A percentile compares a stretch with the other conserved stretches of the same genome.
These are phyloP conservation scores for Corydoras maculifer DNA, from an alignment of 2,113 vertebrate genomes.

Conservation along the genomic window DNA sequence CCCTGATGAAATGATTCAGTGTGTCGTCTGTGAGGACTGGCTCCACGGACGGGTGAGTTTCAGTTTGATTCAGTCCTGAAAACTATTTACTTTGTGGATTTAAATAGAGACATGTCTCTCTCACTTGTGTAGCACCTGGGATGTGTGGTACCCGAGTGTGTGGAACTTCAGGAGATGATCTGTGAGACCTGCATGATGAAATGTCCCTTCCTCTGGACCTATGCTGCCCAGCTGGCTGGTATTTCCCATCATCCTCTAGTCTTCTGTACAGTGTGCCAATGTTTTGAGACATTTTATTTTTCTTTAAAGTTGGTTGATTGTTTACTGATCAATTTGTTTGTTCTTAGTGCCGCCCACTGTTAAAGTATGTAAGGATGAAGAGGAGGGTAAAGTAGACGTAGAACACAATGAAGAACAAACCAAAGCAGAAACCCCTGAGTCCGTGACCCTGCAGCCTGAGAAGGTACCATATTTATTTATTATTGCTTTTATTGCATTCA, in stretches of 20 bases:
- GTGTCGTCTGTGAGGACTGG: constrained; percentile 96
- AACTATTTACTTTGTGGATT: too few relatives aligned
- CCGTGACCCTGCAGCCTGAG: constrained; percentile 55
- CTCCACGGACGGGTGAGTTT: constrained; percentile 89
- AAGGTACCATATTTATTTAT: constrained; percentile 29
- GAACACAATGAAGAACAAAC: constrained; percentile 29
- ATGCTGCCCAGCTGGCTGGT: constrained; percentile 77
- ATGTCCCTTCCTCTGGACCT: constrained; percentile 81
- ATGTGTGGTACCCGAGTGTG: constrained; percentile 74
- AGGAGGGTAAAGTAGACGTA: constrained; percentile 54
- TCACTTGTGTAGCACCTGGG: constrained; percentile 78
- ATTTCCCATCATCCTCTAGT: constrained; percentile 11
- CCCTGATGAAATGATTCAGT: constrained; percentile 97
- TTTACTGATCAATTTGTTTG: not conserved
- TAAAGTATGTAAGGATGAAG: constrained; percentile 62
- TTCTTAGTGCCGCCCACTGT: constrained; percentile 61
- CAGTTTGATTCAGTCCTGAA: too few relatives aligned
- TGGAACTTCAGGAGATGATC: constrained; percentile 93
- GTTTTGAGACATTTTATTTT: too few relatives aligned
- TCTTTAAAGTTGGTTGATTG: too few relatives aligned
- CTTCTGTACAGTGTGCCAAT: too few relatives aligned
- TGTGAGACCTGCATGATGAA: constrained; percentile 87
- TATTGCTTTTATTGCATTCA: too few relatives aligned
- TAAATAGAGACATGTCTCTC: not conserved
- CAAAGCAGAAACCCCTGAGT: constrained; percentile 49